Percentiles rank a stretch among this genome's conserved stretches.
These are phyloP conservation scores for Pectinophora gossypiella DNA, from an alignment of 1,140 invertebrate species.

Conservation along the genomic window DNA sequence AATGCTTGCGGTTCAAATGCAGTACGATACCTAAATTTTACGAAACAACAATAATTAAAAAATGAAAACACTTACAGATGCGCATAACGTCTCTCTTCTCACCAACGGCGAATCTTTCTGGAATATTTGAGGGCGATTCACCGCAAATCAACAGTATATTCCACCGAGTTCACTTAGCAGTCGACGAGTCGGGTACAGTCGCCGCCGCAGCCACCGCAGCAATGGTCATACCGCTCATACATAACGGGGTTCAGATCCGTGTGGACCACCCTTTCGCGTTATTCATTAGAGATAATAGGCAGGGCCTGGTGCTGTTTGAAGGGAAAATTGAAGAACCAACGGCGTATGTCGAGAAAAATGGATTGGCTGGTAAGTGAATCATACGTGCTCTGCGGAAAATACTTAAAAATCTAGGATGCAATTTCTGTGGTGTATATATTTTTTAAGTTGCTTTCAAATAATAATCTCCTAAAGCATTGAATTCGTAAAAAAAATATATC, in stretches of 20 bases:
- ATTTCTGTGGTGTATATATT: too few relatives aligned
- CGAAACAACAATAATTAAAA: background rate
- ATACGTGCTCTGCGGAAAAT: too few relatives aligned
- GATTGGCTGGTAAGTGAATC: constrained; percentile 4
- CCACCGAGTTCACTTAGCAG: constrained; percentile 67
- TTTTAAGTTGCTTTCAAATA: too few relatives aligned
- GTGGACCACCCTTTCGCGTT: constrained; percentile 85
- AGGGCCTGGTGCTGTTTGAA: constrained; percentile 79
- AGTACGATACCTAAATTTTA: too few relatives aligned
- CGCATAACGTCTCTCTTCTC: constrained; percentile 79
- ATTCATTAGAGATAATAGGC: constrained; percentile 79
- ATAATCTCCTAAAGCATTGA: too few relatives aligned
- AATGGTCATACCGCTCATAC: constrained; percentile 78
- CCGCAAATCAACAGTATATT: constrained; percentile 77
- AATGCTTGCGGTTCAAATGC: too few relatives aligned
- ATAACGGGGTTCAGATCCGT: constrained; percentile 35
- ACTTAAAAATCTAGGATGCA: too few relatives aligned
- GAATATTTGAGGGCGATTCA: constrained; percentile 69
- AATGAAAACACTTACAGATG: constrained; percentile 64
- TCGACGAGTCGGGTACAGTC: constrained; percentile 83
- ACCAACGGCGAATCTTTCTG: constrained; percentile 77
- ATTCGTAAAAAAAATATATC: too few relatives aligned
- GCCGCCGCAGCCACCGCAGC: constrained; percentile 82
- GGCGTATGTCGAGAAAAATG: constrained; percentile 19
- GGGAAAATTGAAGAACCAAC: constrained; percentile 78